These are phyloP conservation scores for Muscicapa comitata DNA, from an alignment of 2,797 vertebrate species.

Conservation along the genomic window DNA sequence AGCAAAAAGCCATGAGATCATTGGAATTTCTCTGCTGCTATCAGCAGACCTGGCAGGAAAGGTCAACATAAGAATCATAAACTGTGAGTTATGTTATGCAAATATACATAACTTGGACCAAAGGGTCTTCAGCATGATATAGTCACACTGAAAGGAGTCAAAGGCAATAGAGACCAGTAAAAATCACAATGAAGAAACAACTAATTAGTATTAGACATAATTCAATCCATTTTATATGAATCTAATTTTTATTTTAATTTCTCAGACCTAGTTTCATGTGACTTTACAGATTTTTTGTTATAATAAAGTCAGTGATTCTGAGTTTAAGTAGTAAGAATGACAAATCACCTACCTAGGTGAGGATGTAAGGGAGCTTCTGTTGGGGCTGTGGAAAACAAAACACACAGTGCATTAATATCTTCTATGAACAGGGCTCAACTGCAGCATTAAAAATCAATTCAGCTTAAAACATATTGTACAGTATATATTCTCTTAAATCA, in stretches of 20 bases:
- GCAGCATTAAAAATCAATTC: neutral
- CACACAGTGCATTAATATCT: neutral
- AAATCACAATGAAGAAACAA: neutral
- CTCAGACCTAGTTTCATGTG: neutral
- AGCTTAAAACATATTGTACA: neutral
- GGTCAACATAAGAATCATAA: neutral
- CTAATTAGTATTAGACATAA: neutral
- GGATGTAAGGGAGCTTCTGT: slow-evolving; percentile 89
- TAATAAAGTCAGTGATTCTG: neutral
- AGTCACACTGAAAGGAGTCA: neutral
- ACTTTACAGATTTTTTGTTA: neutral
- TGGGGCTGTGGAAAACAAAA: slow-evolving; percentile 80
- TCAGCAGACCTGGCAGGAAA: neutral
- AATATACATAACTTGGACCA: neutral
- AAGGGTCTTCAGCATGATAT: neutral
- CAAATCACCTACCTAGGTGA: slow-evolving; percentile 83
- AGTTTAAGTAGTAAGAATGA: neutral
- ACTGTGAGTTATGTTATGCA: neutral
- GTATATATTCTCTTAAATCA: neutral
- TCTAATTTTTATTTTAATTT: slow-evolving; percentile 7
- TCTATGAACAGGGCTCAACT: neutral
- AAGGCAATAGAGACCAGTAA: neutral
- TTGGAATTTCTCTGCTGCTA: neutral
- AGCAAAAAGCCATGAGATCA: neutral
- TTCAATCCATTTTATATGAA: neutral